Base-by-base conservation (phyloP, 2,888 invertebrate species). In the Aquatica leii region DNA sequence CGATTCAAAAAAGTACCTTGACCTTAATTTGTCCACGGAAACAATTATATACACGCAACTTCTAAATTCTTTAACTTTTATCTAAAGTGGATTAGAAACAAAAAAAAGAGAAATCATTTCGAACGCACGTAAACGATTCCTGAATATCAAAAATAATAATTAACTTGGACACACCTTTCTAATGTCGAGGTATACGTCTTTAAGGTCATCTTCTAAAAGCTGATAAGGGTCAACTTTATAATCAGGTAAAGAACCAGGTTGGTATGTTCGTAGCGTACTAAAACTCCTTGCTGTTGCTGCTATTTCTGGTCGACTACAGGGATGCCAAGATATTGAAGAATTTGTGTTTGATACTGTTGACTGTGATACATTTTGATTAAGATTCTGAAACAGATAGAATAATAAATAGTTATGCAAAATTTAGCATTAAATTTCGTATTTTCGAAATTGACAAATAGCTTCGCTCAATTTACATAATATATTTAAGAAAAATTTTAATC, bases 161-260 rank as follows among this genome's bases (percentile, higher is more conserved):
- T 6, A 18, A 40, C 11, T 14, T 15, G 18, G 60, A 81, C 84
- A 86, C 82, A 95, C 95, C 85, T 90, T 86, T 88, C 91, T 87
- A 79, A 96, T 94, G 79, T 94, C 92, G 75, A 90, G 88, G 80
- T 94, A 94, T 75, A 96, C 88, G 74, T 91, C 90, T 79, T 91
- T 91, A 68, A 97, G 88, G 80, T 97, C 95, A 75, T 93, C 91
- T 75, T 94, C 93, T 67, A 94, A 85, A 69, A 96, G 85, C 74
- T 90, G 88, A 81, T 94, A 95, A 65, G 95, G 95, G 84, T 95
- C 94, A 72, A 93, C 86, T 83, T 91, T 90, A 78, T 91, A 88
- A 78, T 93, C 92, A 60, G 91, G 89, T 74, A 92, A 85, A 15
- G 93, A 90, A 74, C 92, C 92, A 12, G 93, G 92, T 80, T 92